Conservation (phyloP, 2,888 invertebrate genomes). For the Halictus quadricinctus region DNA sequence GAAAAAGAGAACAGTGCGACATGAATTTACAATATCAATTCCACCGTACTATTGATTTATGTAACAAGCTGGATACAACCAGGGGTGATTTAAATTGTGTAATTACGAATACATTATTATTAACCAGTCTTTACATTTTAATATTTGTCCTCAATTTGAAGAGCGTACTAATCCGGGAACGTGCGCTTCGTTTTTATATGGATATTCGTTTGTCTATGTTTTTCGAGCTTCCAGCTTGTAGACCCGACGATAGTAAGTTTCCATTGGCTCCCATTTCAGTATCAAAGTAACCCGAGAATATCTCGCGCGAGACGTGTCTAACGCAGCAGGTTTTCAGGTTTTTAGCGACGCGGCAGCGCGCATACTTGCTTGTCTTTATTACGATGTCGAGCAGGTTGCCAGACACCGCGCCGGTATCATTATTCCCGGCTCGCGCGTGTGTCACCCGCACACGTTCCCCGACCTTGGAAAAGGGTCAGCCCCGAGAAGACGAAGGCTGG, state of each 20-base stretch:
- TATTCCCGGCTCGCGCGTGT: constrained; percentile 35
- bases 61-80: too few species aligned
- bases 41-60: too few species aligned
- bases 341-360: background rate
- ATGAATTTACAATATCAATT: too few species aligned
- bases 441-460: background rate
- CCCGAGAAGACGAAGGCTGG: constrained; percentile 39
- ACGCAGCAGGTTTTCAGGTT: background rate
- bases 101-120: too few species aligned
- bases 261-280: background rate
- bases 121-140: too few species aligned
- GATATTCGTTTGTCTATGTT: too few species aligned
- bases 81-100: too few species aligned
- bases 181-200: too few species aligned
- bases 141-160: too few species aligned
- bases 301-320: background rate
- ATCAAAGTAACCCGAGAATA: background rate
- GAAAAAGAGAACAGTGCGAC: too few species aligned
- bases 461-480: constrained; percentile 35
- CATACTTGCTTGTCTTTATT: constrained; percentile 1
- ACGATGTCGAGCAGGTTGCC: background rate
- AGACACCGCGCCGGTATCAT: constrained; percentile 17
- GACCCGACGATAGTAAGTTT: background rate
- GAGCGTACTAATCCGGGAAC: too few species aligned
- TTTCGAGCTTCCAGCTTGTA: too few species aligned